Conservation (phyloP, 2,888 invertebrate genomes). For the Drosophila parthenogenetica region DNA sequence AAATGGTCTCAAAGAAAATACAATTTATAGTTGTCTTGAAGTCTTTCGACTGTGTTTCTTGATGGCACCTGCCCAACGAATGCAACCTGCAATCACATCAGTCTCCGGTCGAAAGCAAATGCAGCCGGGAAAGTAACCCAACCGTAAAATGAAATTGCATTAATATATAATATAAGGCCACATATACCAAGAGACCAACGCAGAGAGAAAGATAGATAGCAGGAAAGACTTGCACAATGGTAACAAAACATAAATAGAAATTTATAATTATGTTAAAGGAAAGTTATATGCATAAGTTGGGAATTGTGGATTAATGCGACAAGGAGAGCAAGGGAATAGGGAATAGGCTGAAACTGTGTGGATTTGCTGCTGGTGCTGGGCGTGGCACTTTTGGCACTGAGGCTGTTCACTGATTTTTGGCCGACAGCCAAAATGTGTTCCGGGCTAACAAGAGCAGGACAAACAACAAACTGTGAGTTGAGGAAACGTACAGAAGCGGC, state of each 20-base stretch:
- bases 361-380: constrained; percentile 6
- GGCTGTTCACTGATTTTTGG: constrained; percentile 51
- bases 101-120: constrained; percentile 24
- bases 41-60: constrained; percentile 19
- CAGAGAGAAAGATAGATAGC: not conserved
- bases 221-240: not conserved
- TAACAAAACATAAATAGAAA: constrained; percentile 27
- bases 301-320: constrained; percentile 65
- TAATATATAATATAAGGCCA: constrained; percentile 31
- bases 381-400: constrained; percentile 23
- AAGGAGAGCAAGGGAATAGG: constrained; percentile 34
- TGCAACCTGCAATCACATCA: constrained; percentile 47
- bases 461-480: constrained; percentile 29
- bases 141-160: constrained; percentile 56
- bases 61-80: constrained; percentile 39
- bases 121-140: constrained; percentile 31
- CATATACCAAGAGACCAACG: not conserved
- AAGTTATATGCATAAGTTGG: constrained; percentile 9
- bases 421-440: constrained; percentile 60
- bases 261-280: constrained; percentile 43
- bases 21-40: constrained; percentile 32
- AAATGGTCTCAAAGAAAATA: constrained; percentile 22
- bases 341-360: constrained; percentile 4
- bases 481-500: constrained; percentile 33
- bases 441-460: constrained; percentile 52